These are phyloP conservation scores for Diphyllodes magnificus DNA, from an alignment of 2,113 vertebrate species.

Conservation along the genomic window DNA sequence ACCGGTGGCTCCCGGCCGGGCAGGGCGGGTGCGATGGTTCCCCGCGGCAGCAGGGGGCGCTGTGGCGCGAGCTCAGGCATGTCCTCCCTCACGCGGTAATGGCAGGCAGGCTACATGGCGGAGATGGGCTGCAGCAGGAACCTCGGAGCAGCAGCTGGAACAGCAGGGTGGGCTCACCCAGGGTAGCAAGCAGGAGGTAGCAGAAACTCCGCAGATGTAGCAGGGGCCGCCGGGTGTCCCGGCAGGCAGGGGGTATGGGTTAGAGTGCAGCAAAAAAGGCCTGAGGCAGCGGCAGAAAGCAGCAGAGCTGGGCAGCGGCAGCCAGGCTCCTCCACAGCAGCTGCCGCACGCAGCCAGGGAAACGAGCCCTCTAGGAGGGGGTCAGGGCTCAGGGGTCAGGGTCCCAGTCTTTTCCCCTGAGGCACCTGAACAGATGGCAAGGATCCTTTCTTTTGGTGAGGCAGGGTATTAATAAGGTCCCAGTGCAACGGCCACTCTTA, in stretches of 20 bases:
- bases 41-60: not conserved
- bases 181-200: not conserved
- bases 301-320: not conserved
- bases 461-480: not conserved
- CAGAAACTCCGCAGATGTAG: not conserved
- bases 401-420: not conserved
- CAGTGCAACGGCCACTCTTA: not conserved
- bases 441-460: not conserved
- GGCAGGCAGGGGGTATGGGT: not conserved
- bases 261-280: not conserved
- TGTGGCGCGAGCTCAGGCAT: not conserved
- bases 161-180: not conserved
- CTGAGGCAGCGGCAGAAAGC: not conserved
- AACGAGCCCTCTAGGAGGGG: rapidly evolving
- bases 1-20: not conserved
- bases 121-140: not conserved
- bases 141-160: not conserved
- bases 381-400: not conserved
- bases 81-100: not conserved
- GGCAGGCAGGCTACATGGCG: not conserved
- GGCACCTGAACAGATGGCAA: not conserved
- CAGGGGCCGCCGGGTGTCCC: not conserved
- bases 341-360: not conserved
- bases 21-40: not conserved
- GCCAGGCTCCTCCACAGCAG: not conserved